These are phyloP conservation scores for Eulemur coronatus DNA, from an alignment of 2,797 vertebrate genomes.

Conservation along the genomic window DNA sequence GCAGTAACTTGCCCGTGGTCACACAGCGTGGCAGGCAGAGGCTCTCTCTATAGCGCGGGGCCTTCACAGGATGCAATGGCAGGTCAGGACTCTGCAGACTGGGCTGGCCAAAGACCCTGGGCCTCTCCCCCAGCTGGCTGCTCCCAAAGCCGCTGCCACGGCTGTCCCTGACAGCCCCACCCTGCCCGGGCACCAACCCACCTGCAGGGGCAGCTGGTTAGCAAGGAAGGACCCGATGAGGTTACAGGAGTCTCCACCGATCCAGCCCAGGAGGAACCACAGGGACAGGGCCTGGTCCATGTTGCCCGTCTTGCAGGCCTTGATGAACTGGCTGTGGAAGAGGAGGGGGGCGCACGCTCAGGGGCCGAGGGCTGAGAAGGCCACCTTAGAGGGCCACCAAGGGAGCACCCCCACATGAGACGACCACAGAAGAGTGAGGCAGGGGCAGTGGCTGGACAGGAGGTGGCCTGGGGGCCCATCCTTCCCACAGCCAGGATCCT, in stretches of 20 bases:
- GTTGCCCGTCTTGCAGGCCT: constrained; percentile 92
- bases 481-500: not conserved
- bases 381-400: not conserved
- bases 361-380: not conserved
- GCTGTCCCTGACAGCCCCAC: not conserved
- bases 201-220: constrained; percentile 96
- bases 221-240: constrained; percentile 95
- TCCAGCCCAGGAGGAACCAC: constrained; percentile 96
- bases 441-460: too few species aligned
- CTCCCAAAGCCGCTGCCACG: not conserved
- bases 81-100: not conserved
- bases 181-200: constrained; percentile 61
- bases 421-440: accelerated
- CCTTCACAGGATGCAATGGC: not conserved
- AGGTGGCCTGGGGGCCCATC: too few species aligned
- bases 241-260: constrained; percentile 94
- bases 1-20: not conserved
- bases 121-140: not conserved
- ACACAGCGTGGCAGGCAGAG: not conserved
- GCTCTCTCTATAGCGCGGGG: accelerated
- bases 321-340: constrained; percentile 91
- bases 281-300: constrained; percentile 96
- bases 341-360: accelerated
- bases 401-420: too few species aligned
- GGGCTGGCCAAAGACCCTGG: not conserved